These are phyloP conservation scores for Cerastis rubricosa DNA, from an alignment of 2,888 invertebrate species.

Conservation along the genomic window DNA sequence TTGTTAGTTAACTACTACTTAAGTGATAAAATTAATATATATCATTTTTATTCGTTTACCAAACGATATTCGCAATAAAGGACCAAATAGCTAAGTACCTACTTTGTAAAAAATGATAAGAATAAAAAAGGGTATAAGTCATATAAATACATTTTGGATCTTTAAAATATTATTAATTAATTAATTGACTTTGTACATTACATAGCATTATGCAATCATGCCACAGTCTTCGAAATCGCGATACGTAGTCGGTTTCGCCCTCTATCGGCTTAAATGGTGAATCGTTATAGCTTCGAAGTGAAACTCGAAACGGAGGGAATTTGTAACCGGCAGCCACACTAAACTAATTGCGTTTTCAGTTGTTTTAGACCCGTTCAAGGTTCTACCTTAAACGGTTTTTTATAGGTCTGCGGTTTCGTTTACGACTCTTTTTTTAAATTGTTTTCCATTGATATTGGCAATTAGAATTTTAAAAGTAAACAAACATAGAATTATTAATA, in stretches of 20 bases:
- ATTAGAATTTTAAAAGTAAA: neutral
- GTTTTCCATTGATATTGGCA: neutral
- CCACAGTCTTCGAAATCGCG: neutral
- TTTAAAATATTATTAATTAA: neutral
- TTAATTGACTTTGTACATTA: neutral
- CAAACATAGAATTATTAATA: neutral
- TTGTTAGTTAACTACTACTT: neutral
- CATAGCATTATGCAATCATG: neutral
- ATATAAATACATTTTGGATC: neutral
- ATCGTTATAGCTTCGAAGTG: neutral
- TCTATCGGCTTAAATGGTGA: slow-evolving; percentile 42
- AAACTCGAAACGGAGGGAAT: neutral
- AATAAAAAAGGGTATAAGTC: neutral
- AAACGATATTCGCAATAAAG: neutral
- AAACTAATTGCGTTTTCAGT: neutral
- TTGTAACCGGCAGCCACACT: neutral
- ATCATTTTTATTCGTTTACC: neutral
- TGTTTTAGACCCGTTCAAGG: neutral
- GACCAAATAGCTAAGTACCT: neutral
- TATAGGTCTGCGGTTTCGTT: neutral
- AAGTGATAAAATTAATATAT: slow-evolving; percentile 2
- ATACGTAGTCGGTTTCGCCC: slow-evolving; percentile 40
- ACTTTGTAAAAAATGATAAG: neutral
- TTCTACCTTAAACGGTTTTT: neutral
- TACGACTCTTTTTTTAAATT: neutral